Evolutionary conservation across 2,888 invertebrate genomes (phyloP).

Genomic region (Celastrina argiolus): DNA sequence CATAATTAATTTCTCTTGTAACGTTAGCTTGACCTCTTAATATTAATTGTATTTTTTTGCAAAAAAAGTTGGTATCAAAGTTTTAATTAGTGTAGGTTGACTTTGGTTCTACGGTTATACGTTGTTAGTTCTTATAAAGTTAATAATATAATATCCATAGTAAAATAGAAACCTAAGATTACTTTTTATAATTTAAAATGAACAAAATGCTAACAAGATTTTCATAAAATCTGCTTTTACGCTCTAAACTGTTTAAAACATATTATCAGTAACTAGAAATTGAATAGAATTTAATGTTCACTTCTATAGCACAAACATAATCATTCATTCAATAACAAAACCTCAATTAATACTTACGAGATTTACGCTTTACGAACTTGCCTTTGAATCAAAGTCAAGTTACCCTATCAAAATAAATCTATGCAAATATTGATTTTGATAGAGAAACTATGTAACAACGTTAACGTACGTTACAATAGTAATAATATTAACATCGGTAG

Average conservation of each 20-base stretch:
- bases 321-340: too few relatives aligned
- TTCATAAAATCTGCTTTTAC: too few relatives aligned
- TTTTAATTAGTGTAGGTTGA: neutral
- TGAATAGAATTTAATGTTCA: too few relatives aligned
- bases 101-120: neutral
- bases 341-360: neutral
- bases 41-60: neutral
- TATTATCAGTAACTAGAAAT: too few relatives aligned
- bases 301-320: too few relatives aligned
- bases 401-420: neutral
- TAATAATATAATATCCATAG: neutral
- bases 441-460: neutral
- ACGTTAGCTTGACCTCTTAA: neutral
- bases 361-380: neutral
- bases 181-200: neutral
- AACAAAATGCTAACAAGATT: neutral
- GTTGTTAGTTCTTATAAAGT: neutral
- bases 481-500: neutral
- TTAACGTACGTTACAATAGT: neutral
- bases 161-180: neutral
- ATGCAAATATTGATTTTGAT: neutral
- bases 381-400: neutral
- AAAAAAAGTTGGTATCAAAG: neutral
- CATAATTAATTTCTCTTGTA: neutral
- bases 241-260: too few relatives aligned